Evolutionary conservation across 2,888 invertebrate species (phyloP).

Genomic region (Agrotis segetum): DNA sequence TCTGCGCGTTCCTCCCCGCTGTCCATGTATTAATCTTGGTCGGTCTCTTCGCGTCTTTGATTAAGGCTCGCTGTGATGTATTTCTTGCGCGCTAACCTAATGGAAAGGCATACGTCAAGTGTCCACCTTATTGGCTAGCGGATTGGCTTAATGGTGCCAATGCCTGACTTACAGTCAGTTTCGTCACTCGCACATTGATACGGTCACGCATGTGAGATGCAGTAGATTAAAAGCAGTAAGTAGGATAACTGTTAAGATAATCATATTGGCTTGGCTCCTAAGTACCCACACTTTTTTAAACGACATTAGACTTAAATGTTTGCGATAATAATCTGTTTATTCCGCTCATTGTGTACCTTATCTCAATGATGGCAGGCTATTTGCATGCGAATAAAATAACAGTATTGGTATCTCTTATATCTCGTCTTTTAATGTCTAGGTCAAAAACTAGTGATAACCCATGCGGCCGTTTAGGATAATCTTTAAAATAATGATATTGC

Average conservation of each 20-base stretch:
- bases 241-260: conserved; percentile 57
- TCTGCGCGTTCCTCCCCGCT: conserved; percentile 76
- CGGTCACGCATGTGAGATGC: conserved; percentile 53
- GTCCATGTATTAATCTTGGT: conserved; percentile 87
- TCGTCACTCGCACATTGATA: conserved; percentile 74
- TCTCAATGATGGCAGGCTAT: conserved; percentile 73
- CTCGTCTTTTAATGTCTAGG: conserved; percentile 63
- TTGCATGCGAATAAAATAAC: conserved; percentile 78
- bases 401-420: conserved; percentile 68
- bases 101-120: conserved; percentile 90
- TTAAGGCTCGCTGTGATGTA: conserved; percentile 88
- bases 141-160: conserved; percentile 87
- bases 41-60: conserved; percentile 87
- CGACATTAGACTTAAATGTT: conserved; percentile 59
- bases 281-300: conserved; percentile 42
- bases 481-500: conserved; percentile 38
- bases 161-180: conserved; percentile 79
- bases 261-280: conserved; percentile 36
- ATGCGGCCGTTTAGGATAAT: conserved; percentile 29
- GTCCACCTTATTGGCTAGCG: conserved; percentile 88
- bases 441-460: conserved; percentile 49
- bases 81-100: conserved; percentile 89
- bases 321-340: conserved; percentile 66
- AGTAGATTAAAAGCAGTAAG: conserved; percentile 46
- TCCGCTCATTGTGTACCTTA: conserved; percentile 69